Conservation (phyloP, 2,797 vertebrate genomes). For the Scomberomorus guttatus region DNA sequence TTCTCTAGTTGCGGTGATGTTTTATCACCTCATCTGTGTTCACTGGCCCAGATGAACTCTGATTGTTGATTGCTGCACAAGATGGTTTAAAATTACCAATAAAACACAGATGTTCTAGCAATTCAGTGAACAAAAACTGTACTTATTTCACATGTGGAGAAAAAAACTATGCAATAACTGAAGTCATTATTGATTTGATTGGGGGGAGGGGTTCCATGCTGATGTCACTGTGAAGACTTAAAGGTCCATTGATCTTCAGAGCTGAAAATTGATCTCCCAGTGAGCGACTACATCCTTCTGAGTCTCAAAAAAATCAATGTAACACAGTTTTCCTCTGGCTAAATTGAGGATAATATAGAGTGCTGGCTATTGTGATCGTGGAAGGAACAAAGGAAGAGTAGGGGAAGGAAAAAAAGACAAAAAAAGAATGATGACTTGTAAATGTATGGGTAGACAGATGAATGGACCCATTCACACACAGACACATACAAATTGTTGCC, state of each 20-base stretch:
- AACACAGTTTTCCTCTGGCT: constrained; percentile 57
- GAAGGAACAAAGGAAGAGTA: constrained; percentile 24
- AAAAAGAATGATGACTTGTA: constrained; percentile 14
- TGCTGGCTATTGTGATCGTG: not conserved
- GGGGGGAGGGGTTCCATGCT: not conserved
- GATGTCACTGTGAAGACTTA: constrained; percentile 52
- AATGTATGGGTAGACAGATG: constrained; percentile 42
- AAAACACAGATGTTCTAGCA: constrained; percentile 53
- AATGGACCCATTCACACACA: constrained; percentile 36
- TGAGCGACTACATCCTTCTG: constrained; percentile 52
- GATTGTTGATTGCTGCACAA: constrained; percentile 73
- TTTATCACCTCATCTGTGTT: constrained; percentile 78
- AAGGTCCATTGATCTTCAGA: constrained; percentile 48
- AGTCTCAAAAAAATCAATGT: constrained; percentile 58
- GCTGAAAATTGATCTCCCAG: constrained; percentile 50
- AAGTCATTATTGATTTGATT: constrained; percentile 39
- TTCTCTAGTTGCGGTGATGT: constrained; percentile 69
- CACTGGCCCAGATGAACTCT: constrained; percentile 66
- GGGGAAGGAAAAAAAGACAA: constrained; percentile 12
- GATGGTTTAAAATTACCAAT: constrained; percentile 69
- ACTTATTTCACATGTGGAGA: not conserved
- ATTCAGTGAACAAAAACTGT: constrained; percentile 40
- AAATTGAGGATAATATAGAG: constrained; percentile 60
- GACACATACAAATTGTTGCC: constrained; percentile 55
- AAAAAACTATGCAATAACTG: constrained; percentile 14